These are phyloP conservation scores for Agapostemon virescens DNA, from an alignment of 2,888 invertebrate species.

Conservation along the genomic window DNA sequence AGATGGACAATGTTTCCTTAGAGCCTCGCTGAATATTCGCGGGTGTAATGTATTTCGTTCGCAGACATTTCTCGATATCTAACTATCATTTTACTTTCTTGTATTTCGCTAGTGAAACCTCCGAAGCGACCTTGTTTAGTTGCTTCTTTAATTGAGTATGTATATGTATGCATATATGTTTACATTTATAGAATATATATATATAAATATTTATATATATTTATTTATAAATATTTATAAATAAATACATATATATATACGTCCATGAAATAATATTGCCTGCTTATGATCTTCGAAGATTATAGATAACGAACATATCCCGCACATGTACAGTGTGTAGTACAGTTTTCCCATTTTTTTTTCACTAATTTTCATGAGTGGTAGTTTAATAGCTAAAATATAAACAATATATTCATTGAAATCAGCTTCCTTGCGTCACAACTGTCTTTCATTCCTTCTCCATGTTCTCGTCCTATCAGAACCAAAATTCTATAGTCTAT, in stretches of 20 bases:
- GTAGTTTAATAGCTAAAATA: conserved; percentile 70
- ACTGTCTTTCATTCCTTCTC: conserved; percentile 37
- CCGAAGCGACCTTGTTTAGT: conserved; percentile 21
- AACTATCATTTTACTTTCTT: conserved; percentile 56
- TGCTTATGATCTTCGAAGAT: conserved; percentile 43
- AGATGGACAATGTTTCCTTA: conserved; percentile 14
- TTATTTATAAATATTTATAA: conserved; percentile 29
- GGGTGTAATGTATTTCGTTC: conserved; percentile 11
- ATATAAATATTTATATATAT: conserved; percentile 15
- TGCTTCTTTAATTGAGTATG: conserved; percentile 32
- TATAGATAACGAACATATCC: conserved; percentile 53
- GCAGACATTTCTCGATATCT: conserved; percentile 36
- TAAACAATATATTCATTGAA: conserved; percentile 68
- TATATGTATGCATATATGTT: conserved; percentile 20
- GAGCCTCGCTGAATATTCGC: conserved; percentile 20
- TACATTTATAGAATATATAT: conserved; percentile 14
- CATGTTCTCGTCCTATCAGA: conserved; percentile 38
- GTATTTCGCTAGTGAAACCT: conserved; percentile 39
- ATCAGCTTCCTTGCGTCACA: conserved; percentile 50
- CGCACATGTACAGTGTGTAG: conserved; percentile 38
- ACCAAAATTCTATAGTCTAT: conserved; percentile 57
- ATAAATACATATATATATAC: conserved; percentile 33
- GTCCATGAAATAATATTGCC: conserved; percentile 49
- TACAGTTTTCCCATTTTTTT: conserved; percentile 8
- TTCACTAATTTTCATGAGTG: conserved; percentile 42